These are phyloP conservation scores for Tauraco erythrolophus DNA, from an alignment of 2,113 vertebrate genomes.

Conservation along the genomic window DNA sequence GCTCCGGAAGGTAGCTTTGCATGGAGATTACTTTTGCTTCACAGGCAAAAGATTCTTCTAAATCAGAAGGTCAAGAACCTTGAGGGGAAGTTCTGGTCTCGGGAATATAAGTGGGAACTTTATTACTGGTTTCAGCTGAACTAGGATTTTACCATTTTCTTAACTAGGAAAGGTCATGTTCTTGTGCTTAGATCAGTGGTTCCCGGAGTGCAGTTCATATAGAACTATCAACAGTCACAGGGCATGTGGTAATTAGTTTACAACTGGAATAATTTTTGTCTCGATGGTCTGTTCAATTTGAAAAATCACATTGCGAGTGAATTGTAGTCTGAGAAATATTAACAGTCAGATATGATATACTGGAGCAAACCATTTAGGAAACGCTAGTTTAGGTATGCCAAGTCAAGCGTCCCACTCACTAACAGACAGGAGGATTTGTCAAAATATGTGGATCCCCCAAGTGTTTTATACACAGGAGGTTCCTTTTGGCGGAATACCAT, in stretches of 20 bases:
- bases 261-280: not conserved
- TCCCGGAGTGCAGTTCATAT: not conserved
- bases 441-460: not conserved
- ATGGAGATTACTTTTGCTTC: not conserved
- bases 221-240: not conserved
- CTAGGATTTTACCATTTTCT: not conserved
- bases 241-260: not conserved
- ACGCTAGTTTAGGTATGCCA: not conserved
- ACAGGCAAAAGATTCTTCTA: not conserved
- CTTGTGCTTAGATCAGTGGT: not conserved
- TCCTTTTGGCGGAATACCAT: not conserved
- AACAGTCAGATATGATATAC: not conserved
- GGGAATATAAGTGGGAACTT: not conserved
- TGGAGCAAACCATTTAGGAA: not conserved
- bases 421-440: not conserved
- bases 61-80: not conserved
- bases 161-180: not conserved
- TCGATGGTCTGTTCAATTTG: not conserved
- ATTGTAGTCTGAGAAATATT: not conserved
- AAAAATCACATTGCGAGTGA: not conserved
- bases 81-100: not conserved
- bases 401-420: not conserved
- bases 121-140: not conserved
- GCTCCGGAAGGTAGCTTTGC: not conserved
- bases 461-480: not conserved